Conservation (phyloP, 2,888 invertebrate genomes). For the Leucophenga montana region DNA sequence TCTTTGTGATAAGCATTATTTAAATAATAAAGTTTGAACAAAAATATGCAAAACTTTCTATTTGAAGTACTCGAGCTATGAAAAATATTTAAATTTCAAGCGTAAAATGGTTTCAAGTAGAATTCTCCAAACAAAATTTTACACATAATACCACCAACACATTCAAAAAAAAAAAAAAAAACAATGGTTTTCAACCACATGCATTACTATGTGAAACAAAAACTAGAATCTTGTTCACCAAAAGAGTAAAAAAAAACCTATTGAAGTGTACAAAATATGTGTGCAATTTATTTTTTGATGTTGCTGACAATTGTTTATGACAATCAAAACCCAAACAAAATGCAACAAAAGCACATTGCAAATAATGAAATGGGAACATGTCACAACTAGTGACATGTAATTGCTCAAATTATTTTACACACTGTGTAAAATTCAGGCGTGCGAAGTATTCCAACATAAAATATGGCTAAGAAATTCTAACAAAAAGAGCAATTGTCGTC, state of each 20-base stretch:
- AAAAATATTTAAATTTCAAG: too few relatives aligned
- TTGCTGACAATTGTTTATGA: constrained; percentile 32
- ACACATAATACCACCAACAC: too few relatives aligned
- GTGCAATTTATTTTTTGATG: not conserved
- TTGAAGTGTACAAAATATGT: not conserved
- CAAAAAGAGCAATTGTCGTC: constrained; percentile 8
- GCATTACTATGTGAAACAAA: not conserved
- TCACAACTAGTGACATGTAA: constrained; percentile 55
- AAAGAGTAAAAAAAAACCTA: not conserved
- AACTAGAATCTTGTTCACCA: not conserved
- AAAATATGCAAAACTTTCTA: too few relatives aligned
- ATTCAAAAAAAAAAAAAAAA: not conserved
- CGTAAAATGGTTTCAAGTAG: too few relatives aligned
- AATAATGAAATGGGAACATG: constrained; percentile 32
- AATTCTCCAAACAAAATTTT: too few relatives aligned
- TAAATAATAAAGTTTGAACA: too few relatives aligned
- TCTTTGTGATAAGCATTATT: too few relatives aligned
- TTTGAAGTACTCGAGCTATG: too few relatives aligned
- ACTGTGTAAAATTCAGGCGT: constrained; percentile 27
- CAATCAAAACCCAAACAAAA: constrained; percentile 43
- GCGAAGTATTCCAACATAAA: not conserved
- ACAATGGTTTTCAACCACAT: not conserved
- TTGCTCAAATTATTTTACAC: constrained; percentile 61
- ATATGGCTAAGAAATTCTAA: constrained; percentile 2
- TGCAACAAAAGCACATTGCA: constrained; percentile 16